Conservation (phyloP, 2,888 invertebrate species). For the Falcaria lacertinaria region DNA sequence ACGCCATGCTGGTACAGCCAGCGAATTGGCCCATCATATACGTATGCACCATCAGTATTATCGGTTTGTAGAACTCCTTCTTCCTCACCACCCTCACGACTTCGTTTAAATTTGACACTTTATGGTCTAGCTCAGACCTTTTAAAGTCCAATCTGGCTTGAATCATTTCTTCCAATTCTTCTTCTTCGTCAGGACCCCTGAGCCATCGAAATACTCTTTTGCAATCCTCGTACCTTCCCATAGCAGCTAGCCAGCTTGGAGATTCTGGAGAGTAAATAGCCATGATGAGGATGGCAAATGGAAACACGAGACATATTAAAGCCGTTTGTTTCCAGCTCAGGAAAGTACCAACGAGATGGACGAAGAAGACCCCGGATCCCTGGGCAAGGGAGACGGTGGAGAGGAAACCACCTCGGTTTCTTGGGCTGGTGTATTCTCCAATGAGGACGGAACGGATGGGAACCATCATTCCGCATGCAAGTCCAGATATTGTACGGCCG, state of each 20-base stretch:
- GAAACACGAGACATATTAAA: slow-evolving; percentile 58
- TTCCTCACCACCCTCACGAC: too few species aligned
- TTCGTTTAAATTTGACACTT: too few species aligned
- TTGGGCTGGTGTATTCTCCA: slow-evolving; percentile 76
- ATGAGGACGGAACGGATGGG: slow-evolving; percentile 68
- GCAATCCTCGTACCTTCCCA: slow-evolving; percentile 72
- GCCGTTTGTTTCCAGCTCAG: slow-evolving; percentile 77
- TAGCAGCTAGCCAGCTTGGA: slow-evolving; percentile 81
- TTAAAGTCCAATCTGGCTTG: too few species aligned
- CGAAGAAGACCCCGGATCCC: slow-evolving; percentile 77
- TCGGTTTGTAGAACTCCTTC: slow-evolving; percentile 77
- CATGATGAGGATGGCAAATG: slow-evolving; percentile 60
- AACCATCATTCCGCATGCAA: slow-evolving; percentile 68
- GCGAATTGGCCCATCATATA: slow-evolving; percentile 82
- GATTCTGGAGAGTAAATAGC: slow-evolving; percentile 75
- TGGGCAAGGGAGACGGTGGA: slow-evolving; percentile 77
- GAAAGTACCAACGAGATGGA: slow-evolving; percentile 80
- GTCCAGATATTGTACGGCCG: slow-evolving; percentile 42
- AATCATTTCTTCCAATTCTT: slow-evolving; percentile 55
- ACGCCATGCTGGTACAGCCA: slow-evolving; percentile 82
- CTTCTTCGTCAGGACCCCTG: slow-evolving; percentile 66
- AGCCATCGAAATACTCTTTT: slow-evolving; percentile 75
- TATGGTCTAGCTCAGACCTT: too few species aligned
- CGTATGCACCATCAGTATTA: slow-evolving; percentile 77
- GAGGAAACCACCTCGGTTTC: slow-evolving; percentile 79